These are phyloP conservation scores for Gandaritis pyraliata DNA, from an alignment of 2,888 invertebrate species.

Conservation along the genomic window DNA sequence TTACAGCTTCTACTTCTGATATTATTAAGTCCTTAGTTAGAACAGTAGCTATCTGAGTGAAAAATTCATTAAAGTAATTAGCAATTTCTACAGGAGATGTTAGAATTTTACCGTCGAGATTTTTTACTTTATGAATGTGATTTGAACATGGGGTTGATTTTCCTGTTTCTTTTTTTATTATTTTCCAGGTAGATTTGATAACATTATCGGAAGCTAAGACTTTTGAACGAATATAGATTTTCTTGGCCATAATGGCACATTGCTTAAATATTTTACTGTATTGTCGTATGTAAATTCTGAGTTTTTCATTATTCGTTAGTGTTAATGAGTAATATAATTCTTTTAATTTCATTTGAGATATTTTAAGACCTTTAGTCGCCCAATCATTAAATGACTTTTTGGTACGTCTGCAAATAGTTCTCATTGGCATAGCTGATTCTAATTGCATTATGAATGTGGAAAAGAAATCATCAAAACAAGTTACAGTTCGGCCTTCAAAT, in stretches of 20 bases:
- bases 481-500: no score
- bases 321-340: no score
- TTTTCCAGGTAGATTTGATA: constrained; percentile 3
- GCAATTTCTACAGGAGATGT: background rate
- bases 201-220: background rate
- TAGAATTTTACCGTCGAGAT: background rate
- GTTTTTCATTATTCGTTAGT: no score
- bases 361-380: no score
- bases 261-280: constrained; percentile 4
- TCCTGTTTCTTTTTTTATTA: constrained; percentile 5
- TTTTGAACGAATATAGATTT: background rate
- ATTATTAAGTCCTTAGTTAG: background rate
- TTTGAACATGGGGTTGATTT: background rate
- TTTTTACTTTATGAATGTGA: background rate
- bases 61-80: constrained; percentile 6
- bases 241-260: background rate
- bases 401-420: no score
- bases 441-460: no score
- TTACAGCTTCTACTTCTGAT: background rate
- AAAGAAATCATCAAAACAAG: no score
- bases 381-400: no score
- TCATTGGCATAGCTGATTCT: no score
- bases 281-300: no score
- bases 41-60: background rate
- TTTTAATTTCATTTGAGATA: no score